Conservation (phyloP, 2,113 vertebrate species). For the Lichenostomus cassidix region DNA sequence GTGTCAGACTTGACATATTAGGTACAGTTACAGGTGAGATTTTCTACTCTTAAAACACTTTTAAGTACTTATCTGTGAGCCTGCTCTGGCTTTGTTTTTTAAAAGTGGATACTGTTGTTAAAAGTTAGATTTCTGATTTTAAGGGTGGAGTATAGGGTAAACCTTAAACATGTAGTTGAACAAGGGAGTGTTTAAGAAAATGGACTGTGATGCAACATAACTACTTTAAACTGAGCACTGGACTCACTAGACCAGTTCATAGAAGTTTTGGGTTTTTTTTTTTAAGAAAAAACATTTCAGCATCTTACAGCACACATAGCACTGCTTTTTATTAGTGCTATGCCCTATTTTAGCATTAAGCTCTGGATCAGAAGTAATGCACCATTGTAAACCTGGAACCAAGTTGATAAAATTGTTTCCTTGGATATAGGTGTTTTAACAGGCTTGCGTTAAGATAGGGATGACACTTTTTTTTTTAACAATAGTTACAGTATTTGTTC, state of each 20-base stretch:
- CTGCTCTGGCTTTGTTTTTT: not conserved
- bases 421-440: not conserved
- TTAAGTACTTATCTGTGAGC: not conserved
- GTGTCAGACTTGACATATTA: not conserved
- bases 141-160: not conserved
- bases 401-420: not conserved
- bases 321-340: not conserved
- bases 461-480: not conserved
- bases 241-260: not conserved
- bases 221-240: not conserved
- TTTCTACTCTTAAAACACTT: not conserved
- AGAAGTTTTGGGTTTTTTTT: too few species aligned
- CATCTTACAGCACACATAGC: not conserved
- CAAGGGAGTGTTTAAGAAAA: not conserved
- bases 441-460: not conserved
- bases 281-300: not conserved
- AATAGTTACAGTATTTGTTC: not conserved
- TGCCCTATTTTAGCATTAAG: not conserved
- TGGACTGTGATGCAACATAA: not conserved
- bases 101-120: not conserved
- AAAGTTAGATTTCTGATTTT: not conserved
- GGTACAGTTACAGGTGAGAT: not conserved
- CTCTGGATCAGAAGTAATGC: not conserved
- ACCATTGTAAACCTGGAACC: not conserved
- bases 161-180: not conserved